A percentile compares a stretch with the other conserved stretches of the same genome.
phyloP scores from a whole-genome alignment of 2,797 vertebrate species.

The Manis pentadactyla region DNA sequence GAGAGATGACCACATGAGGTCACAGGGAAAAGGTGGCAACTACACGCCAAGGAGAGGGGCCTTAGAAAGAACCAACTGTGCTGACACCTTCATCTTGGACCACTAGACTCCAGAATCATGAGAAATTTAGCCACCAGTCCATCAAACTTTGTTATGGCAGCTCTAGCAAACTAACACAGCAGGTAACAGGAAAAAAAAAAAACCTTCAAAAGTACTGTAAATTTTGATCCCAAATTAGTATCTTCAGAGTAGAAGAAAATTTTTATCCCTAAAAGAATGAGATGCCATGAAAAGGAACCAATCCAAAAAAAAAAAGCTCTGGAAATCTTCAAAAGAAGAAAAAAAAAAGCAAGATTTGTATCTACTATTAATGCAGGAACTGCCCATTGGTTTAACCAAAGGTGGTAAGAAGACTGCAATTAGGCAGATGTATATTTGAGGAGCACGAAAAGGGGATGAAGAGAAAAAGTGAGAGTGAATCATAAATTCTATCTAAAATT shows the following conservation, averaged over 20 bases:
- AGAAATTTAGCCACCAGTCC: background rate
- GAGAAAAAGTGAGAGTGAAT: background rate
- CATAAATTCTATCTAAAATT: background rate
- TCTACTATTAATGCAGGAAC: background rate
- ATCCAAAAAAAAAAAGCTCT: background rate
- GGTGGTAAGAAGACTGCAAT: background rate
- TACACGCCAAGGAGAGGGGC: background rate
- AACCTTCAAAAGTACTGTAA: background rate
- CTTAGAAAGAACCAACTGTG: background rate
- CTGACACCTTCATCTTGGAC: background rate
- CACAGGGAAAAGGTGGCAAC: background rate
- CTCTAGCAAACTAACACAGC: background rate
- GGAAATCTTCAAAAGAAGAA: background rate
- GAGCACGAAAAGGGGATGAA: background rate
- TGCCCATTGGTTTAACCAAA: background rate
- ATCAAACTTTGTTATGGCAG: background rate
- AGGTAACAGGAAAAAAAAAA: background rate
- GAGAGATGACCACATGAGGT: background rate
- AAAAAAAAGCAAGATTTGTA: conserved; percentile 1
- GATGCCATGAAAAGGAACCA: background rate
- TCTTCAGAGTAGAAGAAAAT: background rate
- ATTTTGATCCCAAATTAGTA: background rate
- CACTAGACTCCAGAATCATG: background rate
- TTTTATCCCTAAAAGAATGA: background rate
- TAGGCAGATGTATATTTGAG: background rate